phyloP scores from a whole-genome alignment of 2,797 vertebrate species.

The Neopelma chrysocephalum region DNA sequence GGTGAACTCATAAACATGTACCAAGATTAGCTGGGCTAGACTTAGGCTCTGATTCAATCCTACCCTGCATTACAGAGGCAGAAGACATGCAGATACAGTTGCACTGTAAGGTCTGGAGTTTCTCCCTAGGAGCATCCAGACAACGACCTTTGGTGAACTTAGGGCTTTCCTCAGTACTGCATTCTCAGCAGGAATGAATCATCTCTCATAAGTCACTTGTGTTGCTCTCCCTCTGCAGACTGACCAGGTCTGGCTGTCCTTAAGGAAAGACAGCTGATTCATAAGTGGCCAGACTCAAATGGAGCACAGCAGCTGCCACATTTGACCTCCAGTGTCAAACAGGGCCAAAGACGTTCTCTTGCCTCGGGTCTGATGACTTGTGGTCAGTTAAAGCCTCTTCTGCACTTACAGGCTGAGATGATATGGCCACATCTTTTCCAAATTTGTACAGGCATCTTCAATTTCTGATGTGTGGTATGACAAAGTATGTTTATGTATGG shows the following conservation, averaged over 20 bases:
- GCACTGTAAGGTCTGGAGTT: accelerated
- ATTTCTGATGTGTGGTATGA: not conserved
- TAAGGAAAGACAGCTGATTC: not conserved
- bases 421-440: not conserved
- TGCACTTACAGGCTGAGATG: not conserved
- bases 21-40: not conserved
- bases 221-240: not conserved
- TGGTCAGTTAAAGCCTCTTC: not conserved
- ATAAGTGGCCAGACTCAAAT: not conserved
- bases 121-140: not conserved
- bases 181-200: not conserved
- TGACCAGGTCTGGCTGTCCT: not conserved
- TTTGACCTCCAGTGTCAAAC: not conserved
- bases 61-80: not conserved
- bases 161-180: not conserved
- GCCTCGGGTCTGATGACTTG: not conserved
- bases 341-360: not conserved
- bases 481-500: not conserved
- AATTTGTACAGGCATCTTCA: not conserved
- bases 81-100: not conserved
- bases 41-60: not conserved
- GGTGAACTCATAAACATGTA: not conserved
- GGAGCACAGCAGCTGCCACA: not conserved
- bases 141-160: not conserved
- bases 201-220: not conserved